Base-by-base conservation (phyloP, 2,888 invertebrate genomes). In the Anodontia alba region DNA sequence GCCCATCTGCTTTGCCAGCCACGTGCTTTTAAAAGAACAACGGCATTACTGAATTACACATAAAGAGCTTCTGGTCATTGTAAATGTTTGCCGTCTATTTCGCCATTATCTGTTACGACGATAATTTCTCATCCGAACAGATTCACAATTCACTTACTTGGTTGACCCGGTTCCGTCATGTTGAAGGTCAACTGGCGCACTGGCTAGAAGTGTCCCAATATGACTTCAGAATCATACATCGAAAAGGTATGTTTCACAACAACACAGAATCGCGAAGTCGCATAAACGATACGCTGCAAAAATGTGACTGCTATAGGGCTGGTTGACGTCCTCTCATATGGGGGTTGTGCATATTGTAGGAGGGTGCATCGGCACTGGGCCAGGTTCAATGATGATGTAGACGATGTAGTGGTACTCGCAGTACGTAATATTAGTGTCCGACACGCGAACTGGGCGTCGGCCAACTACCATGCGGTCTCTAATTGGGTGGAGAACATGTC, bases 141-240 rank as follows among this genome's bases (percentile, higher is more conserved):
- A 82, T n/a, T 36, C 83, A 83, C 67, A 73, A 57, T 68, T 70
- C 62, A 31, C 46, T 80, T 23, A 29, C 33, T 7, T 82, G 82
- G 82, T 31, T 78, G 0, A 54, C 73, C 20, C 20, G 73, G 5
- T 82, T 75, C 23, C 68, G 69, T 31, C 51, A 69, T 26, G 36
- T 66, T 42, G 29, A 69, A n/a, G 73, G 76, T 17, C 76, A 76
- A 36, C 49, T 79, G 3, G 72, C 78, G 2, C 36, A 68, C 10
- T 81, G 70, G 72, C 20, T 81, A 12, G 71, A 78, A 38, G 33
- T 81, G 31, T 26, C 46, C 0, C 38, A 36, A 36, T 81, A 57
- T 57, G 54, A 73, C 23, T 67, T 81, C 71, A 31, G 26, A 17
- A 75, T 78, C 2, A n/a, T 68, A 12, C 73, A 78, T 57, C 42